A percentile compares a stretch with the other conserved stretches of the same genome.
Conservation (phyloP, 2,797 vertebrate genomes). For the Cyprinodon diabolis region DNA sequence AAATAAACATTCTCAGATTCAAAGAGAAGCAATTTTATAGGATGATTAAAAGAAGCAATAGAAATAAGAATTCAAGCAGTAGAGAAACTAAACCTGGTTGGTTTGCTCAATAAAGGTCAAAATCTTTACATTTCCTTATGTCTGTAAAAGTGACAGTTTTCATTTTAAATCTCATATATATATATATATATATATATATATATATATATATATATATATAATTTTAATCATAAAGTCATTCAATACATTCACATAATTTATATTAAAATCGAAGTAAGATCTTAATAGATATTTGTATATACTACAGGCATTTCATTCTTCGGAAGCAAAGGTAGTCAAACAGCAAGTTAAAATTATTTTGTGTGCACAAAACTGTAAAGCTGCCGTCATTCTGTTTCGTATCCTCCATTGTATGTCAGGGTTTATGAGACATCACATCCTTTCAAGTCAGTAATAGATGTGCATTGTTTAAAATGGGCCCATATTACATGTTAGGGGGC, state of each 20-base stretch:
- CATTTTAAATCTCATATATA: neutral
- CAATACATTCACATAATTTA: neutral
- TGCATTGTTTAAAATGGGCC: neutral
- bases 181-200: too few relatives aligned
- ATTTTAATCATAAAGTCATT: neutral
- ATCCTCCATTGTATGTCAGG: neutral
- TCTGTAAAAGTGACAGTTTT: neutral
- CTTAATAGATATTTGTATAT: neutral
- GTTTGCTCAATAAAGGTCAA: neutral
- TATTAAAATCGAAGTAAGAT: too few relatives aligned
- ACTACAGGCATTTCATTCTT: neutral
- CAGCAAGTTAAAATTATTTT: neutral
- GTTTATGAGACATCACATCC: neutral
- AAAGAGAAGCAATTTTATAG: too few relatives aligned
- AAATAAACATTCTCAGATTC: too few relatives aligned
- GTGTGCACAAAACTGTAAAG: neutral
- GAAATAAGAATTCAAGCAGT: neutral
- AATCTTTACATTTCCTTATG: neutral
- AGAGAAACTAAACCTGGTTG: neutral
- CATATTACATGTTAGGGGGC: neutral
- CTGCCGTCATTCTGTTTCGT: neutral
- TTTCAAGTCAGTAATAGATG: neutral
- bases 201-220: too few relatives aligned
- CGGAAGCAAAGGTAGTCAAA: neutral
- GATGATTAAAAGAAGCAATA: neutral